phyloP scores from a whole-genome alignment of 2,888 invertebrate species.

The Plagiodera versicolora region DNA sequence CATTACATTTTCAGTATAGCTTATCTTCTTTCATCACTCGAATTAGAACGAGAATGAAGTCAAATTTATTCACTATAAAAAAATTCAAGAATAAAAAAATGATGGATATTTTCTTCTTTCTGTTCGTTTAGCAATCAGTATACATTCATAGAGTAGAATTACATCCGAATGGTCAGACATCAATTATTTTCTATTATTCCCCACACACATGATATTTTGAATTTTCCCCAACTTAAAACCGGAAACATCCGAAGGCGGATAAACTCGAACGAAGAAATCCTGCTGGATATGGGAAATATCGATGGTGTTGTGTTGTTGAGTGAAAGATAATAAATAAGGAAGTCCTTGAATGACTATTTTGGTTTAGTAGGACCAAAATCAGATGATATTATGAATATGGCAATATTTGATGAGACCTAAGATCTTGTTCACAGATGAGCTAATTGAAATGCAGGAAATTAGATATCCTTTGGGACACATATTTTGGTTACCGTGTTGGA shows the following conservation, averaged over 20 bases:
- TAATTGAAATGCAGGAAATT: background rate
- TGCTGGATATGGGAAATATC: background rate
- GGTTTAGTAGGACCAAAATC: background rate
- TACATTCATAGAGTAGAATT: too few species aligned
- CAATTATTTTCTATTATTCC: too few species aligned
- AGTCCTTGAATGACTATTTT: background rate
- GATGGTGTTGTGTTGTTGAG: background rate
- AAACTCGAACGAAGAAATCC: background rate
- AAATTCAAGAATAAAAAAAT: too few species aligned
- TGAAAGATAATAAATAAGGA: background rate
- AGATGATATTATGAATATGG: background rate
- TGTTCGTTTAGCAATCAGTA: too few species aligned
- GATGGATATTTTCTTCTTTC: too few species aligned
- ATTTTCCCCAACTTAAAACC: background rate
- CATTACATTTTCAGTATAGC: too few species aligned
- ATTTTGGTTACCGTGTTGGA: background rate
- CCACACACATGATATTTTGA: background rate
- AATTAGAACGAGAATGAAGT: too few species aligned
- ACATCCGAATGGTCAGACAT: too few species aligned
- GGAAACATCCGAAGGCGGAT: background rate
- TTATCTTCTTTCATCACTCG: too few species aligned
- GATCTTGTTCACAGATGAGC: background rate
- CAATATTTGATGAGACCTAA: background rate
- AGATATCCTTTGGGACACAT: background rate
- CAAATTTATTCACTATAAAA: too few species aligned